A percentile compares a stretch with the other conserved stretches of the same genome.
Evolutionary conservation across 2,797 vertebrate genomes (phyloP).

Genomic region (Spea hammondii): DNA sequence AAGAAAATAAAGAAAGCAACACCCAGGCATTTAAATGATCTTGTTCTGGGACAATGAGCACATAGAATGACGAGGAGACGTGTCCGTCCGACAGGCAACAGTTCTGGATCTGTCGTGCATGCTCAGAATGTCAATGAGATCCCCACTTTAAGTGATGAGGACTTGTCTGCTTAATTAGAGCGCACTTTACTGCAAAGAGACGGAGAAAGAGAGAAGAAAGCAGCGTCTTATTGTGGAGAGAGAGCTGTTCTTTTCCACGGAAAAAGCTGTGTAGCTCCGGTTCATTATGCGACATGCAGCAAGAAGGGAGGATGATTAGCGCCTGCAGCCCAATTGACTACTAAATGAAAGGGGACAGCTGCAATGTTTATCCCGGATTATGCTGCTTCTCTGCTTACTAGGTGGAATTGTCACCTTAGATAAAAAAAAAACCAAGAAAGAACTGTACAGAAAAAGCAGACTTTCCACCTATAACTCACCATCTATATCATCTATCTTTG

Average conservation of each 20-base stretch:
- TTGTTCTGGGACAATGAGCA: not conserved
- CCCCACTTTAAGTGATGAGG: not conserved
- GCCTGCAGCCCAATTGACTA: slow-evolving; percentile 5
- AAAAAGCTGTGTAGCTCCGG: not conserved
- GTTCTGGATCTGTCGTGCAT: not conserved
- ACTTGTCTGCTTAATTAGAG: slow-evolving; percentile 25
- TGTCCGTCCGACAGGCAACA: not conserved
- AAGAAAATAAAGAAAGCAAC: not conserved
- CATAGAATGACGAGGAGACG: not conserved
- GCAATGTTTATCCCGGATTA: not conserved
- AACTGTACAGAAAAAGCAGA: no score
- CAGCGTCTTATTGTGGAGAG: not conserved
- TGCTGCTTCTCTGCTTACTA: not conserved
- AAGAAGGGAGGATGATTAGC: not conserved
- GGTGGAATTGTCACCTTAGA: no score
- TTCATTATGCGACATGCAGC: slow-evolving; percentile 3
- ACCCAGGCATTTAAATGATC: slow-evolving; percentile 2
- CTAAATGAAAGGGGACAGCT: slow-evolving; percentile 12
- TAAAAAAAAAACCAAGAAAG: no score
- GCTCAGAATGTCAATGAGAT: slow-evolving; percentile 8
- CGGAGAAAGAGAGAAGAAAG: not conserved
- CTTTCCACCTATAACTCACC: no score
- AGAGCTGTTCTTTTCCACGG: not conserved
- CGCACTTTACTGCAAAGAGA: not conserved
- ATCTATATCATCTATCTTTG: no score